These are phyloP conservation scores for Patiria miniata DNA, from an alignment of 35 echinoderm and acorn worm genomes.

Conservation along the genomic window DNA sequence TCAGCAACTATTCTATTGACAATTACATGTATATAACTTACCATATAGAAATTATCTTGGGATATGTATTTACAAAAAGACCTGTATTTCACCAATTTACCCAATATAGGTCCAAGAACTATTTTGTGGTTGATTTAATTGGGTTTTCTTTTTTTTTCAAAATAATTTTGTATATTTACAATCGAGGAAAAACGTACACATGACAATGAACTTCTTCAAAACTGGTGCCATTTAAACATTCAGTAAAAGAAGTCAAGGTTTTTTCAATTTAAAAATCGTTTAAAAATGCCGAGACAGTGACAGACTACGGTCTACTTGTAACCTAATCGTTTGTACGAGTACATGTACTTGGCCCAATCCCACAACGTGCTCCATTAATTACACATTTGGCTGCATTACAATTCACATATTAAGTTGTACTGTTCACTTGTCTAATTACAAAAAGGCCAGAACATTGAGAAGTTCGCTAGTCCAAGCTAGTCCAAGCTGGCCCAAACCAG, in stretches of 20 bases:
- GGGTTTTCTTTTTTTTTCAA: neutral
- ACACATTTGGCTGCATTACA: conserved; percentile 4
- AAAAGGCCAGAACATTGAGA: too few relatives aligned
- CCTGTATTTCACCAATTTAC: neutral
- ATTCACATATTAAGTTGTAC: too few relatives aligned
- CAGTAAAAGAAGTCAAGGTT: too few relatives aligned
- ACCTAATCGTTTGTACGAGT: neutral
- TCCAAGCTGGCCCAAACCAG: neutral
- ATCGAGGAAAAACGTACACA: neutral
- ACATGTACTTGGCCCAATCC: neutral
- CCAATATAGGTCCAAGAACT: neutral
- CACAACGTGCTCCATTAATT: neutral
- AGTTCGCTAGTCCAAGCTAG: too few relatives aligned
- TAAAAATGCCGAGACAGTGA: neutral
- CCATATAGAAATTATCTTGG: neutral
- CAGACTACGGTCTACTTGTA: neutral
- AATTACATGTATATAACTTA: neutral
- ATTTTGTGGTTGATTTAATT: neutral
- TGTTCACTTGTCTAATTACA: too few relatives aligned
- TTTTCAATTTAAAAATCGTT: conserved; percentile 25
- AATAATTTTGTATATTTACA: conserved; percentile 26
- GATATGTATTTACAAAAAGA: conserved; percentile 2
- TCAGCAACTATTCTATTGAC: neutral
- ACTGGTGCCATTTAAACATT: too few relatives aligned
- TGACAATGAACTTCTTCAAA: too few relatives aligned